Percentiles rank a stretch among this genome's conserved stretches.
These are phyloP conservation scores for Cydia pomonella DNA, from an alignment of 1,140 invertebrate genomes.

Conservation along the genomic window DNA sequence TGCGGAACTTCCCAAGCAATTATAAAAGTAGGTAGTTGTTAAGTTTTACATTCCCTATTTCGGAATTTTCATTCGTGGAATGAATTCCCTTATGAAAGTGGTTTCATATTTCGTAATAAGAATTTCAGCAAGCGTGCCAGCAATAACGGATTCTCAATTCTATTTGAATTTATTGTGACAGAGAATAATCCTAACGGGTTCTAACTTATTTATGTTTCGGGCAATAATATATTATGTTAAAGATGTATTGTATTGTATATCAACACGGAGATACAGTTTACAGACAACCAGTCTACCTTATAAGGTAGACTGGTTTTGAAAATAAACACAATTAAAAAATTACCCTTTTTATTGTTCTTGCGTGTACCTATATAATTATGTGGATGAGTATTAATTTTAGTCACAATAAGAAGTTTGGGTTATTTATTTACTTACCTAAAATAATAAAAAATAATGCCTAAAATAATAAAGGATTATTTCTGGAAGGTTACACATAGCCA, in stretches of 20 bases:
- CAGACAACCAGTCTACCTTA: too few species aligned
- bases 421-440: too few species aligned
- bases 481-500: too few species aligned
- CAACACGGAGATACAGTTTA: background rate
- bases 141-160: constrained; percentile 10
- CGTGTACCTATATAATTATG: too few species aligned
- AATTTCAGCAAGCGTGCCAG: constrained; percentile 20
- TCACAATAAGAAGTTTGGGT: too few species aligned
- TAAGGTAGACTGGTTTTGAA: too few species aligned
- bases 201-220: constrained; percentile 1
- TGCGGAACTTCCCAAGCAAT: constrained; percentile 66
- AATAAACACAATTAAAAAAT: too few species aligned
- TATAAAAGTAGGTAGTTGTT: constrained; percentile 69
- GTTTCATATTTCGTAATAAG: constrained; percentile 37
- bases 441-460: too few species aligned
- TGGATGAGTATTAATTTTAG: too few species aligned
- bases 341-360: too few species aligned
- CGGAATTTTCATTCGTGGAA: constrained; percentile 59
- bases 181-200: constrained; percentile 9
- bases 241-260: background rate
- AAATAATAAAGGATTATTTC: too few species aligned
- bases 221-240: background rate
- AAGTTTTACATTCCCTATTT: constrained; percentile 62
- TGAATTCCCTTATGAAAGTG: constrained; percentile 57
- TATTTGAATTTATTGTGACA: constrained; percentile 27